Conservation (phyloP, 2,113 vertebrate genomes). For the Arvicanthis niloticus region DNA sequence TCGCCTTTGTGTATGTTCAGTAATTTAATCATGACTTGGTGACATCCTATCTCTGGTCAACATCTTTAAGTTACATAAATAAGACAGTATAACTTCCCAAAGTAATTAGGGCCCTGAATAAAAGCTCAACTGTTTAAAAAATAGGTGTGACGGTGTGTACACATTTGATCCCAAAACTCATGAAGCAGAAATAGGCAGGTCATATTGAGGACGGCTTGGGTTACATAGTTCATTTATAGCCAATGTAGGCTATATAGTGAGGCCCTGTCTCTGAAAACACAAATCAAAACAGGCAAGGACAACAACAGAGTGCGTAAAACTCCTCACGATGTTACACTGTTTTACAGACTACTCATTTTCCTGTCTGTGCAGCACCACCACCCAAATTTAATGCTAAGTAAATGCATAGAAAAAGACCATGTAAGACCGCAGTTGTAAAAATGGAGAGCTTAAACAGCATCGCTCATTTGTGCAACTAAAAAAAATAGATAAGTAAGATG, state of each 20-base stretch:
- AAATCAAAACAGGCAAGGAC: not conserved
- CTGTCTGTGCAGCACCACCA: slow-evolving; percentile 37
- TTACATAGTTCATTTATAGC: not conserved
- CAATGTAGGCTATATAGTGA: not conserved
- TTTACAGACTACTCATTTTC: slow-evolving; percentile 22
- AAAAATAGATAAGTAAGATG: not conserved
- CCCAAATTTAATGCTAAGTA: slow-evolving; percentile 37
- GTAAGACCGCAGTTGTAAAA: slow-evolving; percentile 24
- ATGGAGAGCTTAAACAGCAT: not conserved
- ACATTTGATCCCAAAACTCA: not conserved
- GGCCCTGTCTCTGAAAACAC: not conserved
- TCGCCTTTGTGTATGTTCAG: too few relatives aligned
- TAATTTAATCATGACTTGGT: not conserved
- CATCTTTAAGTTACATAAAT: not conserved
- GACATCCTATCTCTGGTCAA: too few relatives aligned
- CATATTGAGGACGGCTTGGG: not conserved
- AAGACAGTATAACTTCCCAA: slow-evolving; percentile 1
- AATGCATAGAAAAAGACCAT: slow-evolving; percentile 37
- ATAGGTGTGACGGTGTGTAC: not conserved
- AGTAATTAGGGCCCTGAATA: not conserved
- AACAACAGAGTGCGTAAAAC: not conserved
- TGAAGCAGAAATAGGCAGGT: not conserved
- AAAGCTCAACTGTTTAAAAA: not conserved
- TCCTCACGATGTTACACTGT: not conserved
- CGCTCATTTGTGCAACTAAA: not conserved